Percentiles rank a stretch among this genome's conserved stretches.
Evolutionary conservation across 1,140 invertebrate species (phyloP).

Genomic region (Drosophila sucinea): DNA sequence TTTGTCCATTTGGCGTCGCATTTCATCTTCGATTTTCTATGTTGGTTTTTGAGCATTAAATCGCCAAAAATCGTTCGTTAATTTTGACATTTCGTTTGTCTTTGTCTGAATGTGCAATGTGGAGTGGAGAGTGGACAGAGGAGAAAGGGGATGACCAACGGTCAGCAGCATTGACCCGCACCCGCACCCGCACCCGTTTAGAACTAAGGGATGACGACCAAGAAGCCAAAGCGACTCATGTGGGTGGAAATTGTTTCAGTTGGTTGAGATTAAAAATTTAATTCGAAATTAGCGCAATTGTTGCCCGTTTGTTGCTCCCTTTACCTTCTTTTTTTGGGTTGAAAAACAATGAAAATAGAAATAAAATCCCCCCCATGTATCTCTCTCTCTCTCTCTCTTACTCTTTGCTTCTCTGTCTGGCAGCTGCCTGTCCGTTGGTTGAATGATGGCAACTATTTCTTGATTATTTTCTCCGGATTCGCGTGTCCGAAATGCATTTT

Average conservation of each 20-base stretch:
- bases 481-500: conserved; percentile 48
- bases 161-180: conserved; percentile 64
- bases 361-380: conserved; percentile 49
- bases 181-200: conserved; percentile 30
- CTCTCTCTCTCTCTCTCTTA: background rate
- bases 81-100: conserved; percentile 74
- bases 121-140: background rate
- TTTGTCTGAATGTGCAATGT: conserved; percentile 35
- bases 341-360: conserved; percentile 57
- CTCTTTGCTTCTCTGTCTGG: conserved; percentile 18
- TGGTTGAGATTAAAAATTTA: conserved; percentile 76
- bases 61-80: conserved; percentile 78
- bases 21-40: conserved; percentile 60
- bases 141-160: conserved; percentile 53
- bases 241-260: conserved; percentile 65
- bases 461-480: conserved; percentile 67
- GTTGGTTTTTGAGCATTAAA: conserved; percentile 73
- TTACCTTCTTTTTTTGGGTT: conserved; percentile 31
- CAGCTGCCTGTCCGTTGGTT: conserved; percentile 14
- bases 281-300: conserved; percentile 81
- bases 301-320: conserved; percentile 66
- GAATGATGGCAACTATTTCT: conserved; percentile 73
- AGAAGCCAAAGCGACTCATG: conserved; percentile 41
- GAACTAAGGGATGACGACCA: conserved; percentile 36
- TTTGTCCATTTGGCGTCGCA: conserved; percentile 58